A percentile compares a stretch with the other conserved stretches of the same genome.
These are phyloP conservation scores for Phragmatobia fuliginosa DNA, from an alignment of 2,888 invertebrate genomes.

Conservation along the genomic window DNA sequence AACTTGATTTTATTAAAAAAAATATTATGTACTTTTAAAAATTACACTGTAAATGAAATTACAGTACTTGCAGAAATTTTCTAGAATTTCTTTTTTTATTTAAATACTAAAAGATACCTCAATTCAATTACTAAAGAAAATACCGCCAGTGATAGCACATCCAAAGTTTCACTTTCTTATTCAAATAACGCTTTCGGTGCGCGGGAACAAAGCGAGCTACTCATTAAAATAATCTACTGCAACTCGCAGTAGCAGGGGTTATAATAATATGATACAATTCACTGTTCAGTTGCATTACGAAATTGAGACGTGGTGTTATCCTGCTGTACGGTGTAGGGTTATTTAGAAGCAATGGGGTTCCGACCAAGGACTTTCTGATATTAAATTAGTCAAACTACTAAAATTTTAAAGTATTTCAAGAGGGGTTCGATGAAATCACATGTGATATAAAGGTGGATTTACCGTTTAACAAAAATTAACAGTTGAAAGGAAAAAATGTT, in stretches of 20 bases:
- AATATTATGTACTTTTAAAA: background rate
- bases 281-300: constrained; percentile 50
- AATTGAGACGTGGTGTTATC: constrained; percentile 39
- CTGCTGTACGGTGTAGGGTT: constrained; percentile 13
- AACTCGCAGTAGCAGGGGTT: constrained; percentile 56
- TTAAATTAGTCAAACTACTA: background rate
- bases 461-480: no score
- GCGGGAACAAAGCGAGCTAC: constrained; percentile 76
- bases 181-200: constrained; percentile 75
- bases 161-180: constrained; percentile 80
- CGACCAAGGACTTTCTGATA: background rate
- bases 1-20: background rate
- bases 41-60: background rate
- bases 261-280: constrained; percentile 54
- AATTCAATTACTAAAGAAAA: constrained; percentile 82
- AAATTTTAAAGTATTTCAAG: background rate
- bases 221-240: constrained; percentile 78
- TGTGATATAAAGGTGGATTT: background rate
- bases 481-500: no score
- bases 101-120: constrained; percentile 45
- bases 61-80: background rate
- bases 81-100: background rate
- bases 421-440: background rate
- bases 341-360: constrained; percentile 8
- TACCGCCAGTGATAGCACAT: constrained; percentile 63